These are phyloP conservation scores for Metacarcinus magister DNA, from an alignment of 2,888 invertebrate genomes.

Conservation along the genomic window DNA sequence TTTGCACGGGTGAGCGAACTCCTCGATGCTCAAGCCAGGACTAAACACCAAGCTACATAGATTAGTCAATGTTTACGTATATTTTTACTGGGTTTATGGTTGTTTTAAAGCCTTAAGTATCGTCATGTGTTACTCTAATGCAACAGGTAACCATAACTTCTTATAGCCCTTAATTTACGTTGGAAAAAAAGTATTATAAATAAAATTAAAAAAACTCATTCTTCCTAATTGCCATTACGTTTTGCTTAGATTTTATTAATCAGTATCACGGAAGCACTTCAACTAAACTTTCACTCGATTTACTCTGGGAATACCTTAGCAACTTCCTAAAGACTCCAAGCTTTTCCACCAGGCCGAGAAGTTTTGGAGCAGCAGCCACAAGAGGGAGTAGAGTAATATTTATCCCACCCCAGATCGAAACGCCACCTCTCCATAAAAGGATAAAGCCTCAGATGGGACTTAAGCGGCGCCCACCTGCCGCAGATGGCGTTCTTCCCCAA, in stretches of 20 bases:
- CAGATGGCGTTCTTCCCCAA: not conserved
- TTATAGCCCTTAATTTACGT: too few species aligned
- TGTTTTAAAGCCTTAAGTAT: not conserved
- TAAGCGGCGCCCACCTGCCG: not conserved
- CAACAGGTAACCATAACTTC: too few species aligned
- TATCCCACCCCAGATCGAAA: not conserved
- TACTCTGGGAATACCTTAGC: not conserved
- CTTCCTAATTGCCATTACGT: too few species aligned
- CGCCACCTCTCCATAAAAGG: not conserved
- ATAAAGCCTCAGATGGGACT: conserved; percentile 6
- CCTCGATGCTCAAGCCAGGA: not conserved
- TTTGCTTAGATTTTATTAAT: not conserved
- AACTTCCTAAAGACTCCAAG: not conserved
- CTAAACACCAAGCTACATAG: not conserved
- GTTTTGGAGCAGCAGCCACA: not conserved
- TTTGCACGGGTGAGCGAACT: not conserved
- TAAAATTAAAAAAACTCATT: too few species aligned
- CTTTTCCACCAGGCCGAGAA: not conserved
- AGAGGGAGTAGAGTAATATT: conserved; percentile 8
- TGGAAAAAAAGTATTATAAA: not conserved
- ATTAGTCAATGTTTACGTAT: not conserved
- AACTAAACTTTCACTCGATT: not conserved
- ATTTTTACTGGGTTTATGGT: not conserved
- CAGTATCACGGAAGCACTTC: not conserved
- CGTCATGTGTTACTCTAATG: too few species aligned